phyloP scores from a whole-genome alignment of 2,113 vertebrate species.

The Catharus minimus region DNA sequence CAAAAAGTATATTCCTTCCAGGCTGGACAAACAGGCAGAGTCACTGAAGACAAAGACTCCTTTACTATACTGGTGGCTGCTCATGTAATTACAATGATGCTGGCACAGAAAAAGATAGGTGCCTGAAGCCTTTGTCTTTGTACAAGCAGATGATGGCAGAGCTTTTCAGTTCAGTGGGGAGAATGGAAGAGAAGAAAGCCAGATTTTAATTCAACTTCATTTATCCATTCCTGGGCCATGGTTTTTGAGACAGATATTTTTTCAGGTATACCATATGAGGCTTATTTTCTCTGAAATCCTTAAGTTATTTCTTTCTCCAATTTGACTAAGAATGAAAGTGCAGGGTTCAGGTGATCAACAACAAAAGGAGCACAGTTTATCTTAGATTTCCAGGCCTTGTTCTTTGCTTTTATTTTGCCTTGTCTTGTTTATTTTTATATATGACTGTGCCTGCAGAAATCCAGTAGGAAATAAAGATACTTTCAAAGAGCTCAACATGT shows the following conservation, averaged over 20 bases:
- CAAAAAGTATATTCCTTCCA: neutral
- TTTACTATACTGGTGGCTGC: neutral
- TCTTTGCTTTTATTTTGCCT: neutral
- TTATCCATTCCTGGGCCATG: neutral
- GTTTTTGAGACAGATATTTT: neutral
- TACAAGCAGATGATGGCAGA: neutral
- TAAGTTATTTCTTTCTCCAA: neutral
- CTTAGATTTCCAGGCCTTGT: neutral
- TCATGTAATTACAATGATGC: neutral
- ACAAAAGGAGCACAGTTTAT: neutral
- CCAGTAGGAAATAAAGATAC: neutral
- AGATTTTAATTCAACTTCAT: neutral
- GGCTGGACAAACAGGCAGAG: neutral
- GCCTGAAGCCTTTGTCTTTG: neutral
- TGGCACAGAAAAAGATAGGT: neutral
- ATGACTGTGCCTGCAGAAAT: neutral
- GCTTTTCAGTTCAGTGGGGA: neutral
- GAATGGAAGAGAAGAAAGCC: neutral
- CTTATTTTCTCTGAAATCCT: slow-evolving; percentile 11
- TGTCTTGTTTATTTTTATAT: slow-evolving; percentile 25
- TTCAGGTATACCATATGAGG: neutral
- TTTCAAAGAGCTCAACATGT: neutral
- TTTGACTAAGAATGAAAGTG: slow-evolving; percentile 3
- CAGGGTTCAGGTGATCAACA: neutral
- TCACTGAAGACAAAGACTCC: neutral